Percentiles rank a stretch among this genome's conserved stretches.
phyloP scores from a whole-genome alignment of 2,113 vertebrate genomes.

The Silurus meridionalis region DNA sequence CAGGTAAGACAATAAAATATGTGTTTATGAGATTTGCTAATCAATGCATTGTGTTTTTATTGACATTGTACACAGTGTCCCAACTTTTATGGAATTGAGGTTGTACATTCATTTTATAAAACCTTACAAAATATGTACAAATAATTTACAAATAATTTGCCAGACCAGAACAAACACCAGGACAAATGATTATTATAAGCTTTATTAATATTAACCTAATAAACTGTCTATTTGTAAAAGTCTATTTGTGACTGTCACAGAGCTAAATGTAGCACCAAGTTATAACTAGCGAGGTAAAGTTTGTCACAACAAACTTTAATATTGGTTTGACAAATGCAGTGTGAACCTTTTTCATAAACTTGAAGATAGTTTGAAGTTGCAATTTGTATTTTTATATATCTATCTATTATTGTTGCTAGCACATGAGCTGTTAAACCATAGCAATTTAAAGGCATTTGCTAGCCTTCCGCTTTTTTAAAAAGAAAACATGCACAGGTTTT shows the following conservation, averaged over 20 bases:
- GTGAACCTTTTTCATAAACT: background rate
- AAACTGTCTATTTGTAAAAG: background rate
- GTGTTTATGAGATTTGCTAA: too few species aligned
- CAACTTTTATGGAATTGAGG: too few species aligned
- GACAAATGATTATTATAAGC: background rate
- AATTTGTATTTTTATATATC: too few species aligned
- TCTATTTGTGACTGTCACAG: background rate
- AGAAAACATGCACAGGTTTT: background rate
- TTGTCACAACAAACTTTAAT: too few species aligned
- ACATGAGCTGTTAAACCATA: background rate
- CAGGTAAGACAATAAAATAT: slow-evolving; percentile 41
- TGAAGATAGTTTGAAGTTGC: background rate
- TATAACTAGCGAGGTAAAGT: background rate
- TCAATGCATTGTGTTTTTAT: too few species aligned
- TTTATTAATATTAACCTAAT: too few species aligned
- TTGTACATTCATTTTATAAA: too few species aligned
- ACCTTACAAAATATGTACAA: too few species aligned
- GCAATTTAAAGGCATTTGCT: background rate
- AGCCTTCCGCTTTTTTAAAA: background rate
- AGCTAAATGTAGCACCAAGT: background rate
- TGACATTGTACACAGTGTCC: too few species aligned
- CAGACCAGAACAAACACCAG: background rate
- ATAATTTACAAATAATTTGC: too few species aligned
- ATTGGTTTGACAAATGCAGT: too few species aligned
- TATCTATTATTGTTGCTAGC: background rate